These are phyloP conservation scores for Mesoclemmys tuberculata DNA, from an alignment of 2,113 vertebrate species.

Conservation along the genomic window DNA sequence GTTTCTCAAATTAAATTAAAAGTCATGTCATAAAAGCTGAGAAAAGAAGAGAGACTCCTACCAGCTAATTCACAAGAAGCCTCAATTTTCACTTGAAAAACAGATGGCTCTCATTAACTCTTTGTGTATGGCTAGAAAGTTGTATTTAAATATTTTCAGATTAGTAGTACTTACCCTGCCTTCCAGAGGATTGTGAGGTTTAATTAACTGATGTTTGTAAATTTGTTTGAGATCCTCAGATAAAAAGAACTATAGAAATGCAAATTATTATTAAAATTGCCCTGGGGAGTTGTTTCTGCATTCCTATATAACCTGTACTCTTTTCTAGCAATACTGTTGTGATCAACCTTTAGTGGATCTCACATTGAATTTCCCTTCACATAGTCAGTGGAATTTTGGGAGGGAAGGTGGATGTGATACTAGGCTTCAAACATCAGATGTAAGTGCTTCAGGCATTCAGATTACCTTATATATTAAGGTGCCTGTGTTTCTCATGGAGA, in stretches of 20 bases:
- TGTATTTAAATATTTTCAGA: neutral
- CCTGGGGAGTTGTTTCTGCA: neutral
- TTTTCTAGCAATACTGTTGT: neutral
- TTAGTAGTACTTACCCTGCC: neutral
- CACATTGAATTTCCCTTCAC: neutral
- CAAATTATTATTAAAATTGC: neutral
- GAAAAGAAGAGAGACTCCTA: neutral
- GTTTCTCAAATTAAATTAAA: neutral
- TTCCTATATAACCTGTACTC: neutral
- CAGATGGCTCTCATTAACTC: constrained; percentile 47
- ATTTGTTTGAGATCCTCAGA: neutral
- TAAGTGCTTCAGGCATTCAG: neutral
- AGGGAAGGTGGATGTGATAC: neutral
- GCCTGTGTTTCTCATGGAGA: neutral
- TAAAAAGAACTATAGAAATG: neutral
- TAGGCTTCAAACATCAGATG: neutral
- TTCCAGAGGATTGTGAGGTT: neutral
- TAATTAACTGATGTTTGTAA: neutral
- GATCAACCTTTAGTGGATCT: neutral
- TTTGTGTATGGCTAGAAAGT: constrained; percentile 16
- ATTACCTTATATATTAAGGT: neutral
- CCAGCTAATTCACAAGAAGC: constrained; percentile 24
- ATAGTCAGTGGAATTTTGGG: neutral
- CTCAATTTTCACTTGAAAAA: neutral
- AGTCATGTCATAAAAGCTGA: constrained; percentile 8